Conservation (phyloP, 2,888 invertebrate species). For the Ctena decussata region DNA sequence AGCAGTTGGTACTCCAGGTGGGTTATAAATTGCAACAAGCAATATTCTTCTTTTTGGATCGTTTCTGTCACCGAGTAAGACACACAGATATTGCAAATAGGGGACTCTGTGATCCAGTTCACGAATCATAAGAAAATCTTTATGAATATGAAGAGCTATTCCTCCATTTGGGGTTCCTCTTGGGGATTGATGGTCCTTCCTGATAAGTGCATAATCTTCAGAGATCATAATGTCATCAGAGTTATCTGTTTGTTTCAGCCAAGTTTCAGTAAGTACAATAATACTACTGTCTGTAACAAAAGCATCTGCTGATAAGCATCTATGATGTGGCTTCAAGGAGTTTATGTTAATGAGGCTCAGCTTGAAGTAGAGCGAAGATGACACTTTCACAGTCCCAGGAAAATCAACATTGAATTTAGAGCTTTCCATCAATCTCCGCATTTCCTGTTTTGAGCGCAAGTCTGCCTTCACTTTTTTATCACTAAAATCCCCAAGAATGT, state of each 20-base stretch:
- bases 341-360: background rate
- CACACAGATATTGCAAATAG: background rate
- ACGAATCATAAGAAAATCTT: background rate
- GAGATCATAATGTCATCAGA: background rate
- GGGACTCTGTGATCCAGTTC: background rate
- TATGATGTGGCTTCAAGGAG: background rate
- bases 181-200: background rate
- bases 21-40: background rate
- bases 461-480: background rate
- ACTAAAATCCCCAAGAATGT: conserved; percentile 2
- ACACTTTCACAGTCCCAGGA: background rate
- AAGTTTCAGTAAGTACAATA: background rate
- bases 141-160: background rate
- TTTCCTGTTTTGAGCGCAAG: background rate
- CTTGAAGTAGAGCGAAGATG: background rate
- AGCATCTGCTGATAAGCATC: background rate
- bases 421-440: background rate
- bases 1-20: background rate
- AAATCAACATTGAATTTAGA: background rate
- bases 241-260: background rate
- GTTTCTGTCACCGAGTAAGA: background rate
- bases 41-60: background rate
- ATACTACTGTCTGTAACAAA: background rate
- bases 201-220: background rate
- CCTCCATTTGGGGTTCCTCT: background rate